These are phyloP conservation scores for Ellobius talpinus DNA, from an alignment of 2,113 vertebrate genomes.

Conservation along the genomic window DNA sequence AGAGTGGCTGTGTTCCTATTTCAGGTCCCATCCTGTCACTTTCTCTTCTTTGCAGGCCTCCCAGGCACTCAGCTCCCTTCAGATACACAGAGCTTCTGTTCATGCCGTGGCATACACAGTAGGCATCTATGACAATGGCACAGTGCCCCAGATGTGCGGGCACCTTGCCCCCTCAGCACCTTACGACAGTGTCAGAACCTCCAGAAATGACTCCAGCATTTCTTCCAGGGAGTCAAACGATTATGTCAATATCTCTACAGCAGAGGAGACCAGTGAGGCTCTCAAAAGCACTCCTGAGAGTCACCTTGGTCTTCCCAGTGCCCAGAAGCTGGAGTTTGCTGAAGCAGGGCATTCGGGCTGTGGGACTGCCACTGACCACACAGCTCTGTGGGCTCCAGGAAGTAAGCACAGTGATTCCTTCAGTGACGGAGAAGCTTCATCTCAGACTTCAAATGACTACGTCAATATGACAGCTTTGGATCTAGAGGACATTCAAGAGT, in stretches of 20 bases:
- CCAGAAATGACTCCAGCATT: constrained; percentile 6
- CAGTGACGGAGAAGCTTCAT: constrained; percentile 61
- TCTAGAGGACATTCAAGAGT: not conserved
- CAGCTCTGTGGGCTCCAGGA: not conserved
- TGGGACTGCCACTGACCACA: not conserved
- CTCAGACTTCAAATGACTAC: constrained; percentile 76
- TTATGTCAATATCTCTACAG: constrained; percentile 72
- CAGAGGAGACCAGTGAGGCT: not conserved
- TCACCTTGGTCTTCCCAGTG: not conserved
- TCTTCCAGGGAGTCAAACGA: constrained; percentile 73
- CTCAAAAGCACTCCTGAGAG: not conserved
- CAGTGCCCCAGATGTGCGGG: not conserved
- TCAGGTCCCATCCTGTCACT: not conserved
- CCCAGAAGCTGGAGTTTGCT: not conserved
- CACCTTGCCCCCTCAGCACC: not conserved
- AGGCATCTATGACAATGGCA: constrained; percentile 69
- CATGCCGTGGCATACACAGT: not conserved
- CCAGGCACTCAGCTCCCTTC: not conserved
- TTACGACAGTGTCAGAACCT: not conserved
- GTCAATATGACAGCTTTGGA: constrained; percentile 71
- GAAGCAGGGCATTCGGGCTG: not conserved
- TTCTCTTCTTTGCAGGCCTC: constrained; percentile 53
- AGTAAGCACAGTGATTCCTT: not conserved
- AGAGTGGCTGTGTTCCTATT: not conserved
- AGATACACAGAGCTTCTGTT: not conserved